Base-by-base conservation (phyloP, 64 coral and sea anemone genomes). In the Exaiptasia diaphana region DNA sequence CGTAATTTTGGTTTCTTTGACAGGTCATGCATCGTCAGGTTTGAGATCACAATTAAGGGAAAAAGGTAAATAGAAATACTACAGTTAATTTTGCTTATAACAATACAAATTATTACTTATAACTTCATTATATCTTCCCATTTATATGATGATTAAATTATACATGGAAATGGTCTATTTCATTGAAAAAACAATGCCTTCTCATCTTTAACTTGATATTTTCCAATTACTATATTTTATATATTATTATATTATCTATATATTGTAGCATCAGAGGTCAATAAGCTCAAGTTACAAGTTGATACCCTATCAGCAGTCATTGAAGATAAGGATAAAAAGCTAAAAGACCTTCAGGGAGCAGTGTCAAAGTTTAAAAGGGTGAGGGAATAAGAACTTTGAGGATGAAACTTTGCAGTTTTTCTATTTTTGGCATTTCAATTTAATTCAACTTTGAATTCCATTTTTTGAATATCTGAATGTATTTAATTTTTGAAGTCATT, bases 251-350 rank as follows among this genome's bases (percentile, higher is more conserved):
- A n/a, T 75, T 50, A 11, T 43, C 22, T 73, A n/a, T 7, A 30
- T 20, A 30, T 83, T 65, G 12, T n/a, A 97, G 93, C 93, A 3
- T 97, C 93, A 67, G 93, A 97, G 34, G 93, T 97, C 17, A 97
- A 57, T 62, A 86, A 88, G 31, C 56, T 97, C 2, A 97, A 83
- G 63, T 49, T 97, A 59, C 77, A 97, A 77, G 74, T 97, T 71
- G 93, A 97, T 54, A 81, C 85, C 63, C 75, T 97, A 21, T 88
- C 78, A 44, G 83, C 64, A 43, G 85, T 85, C 40, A 50, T 82
- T 67, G 74, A 91, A 9, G 88, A 87, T 64, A 91, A 97, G 34
- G 93, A 97, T 26, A 77, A 41, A 42, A 67, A 83, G 14, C n/a
- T 97, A 9, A 75, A 80, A 36, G 93, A 97, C 42, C 39, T 91